Conservation (phyloP, 1,140 invertebrate species). For the Microplitis mediator region DNA sequence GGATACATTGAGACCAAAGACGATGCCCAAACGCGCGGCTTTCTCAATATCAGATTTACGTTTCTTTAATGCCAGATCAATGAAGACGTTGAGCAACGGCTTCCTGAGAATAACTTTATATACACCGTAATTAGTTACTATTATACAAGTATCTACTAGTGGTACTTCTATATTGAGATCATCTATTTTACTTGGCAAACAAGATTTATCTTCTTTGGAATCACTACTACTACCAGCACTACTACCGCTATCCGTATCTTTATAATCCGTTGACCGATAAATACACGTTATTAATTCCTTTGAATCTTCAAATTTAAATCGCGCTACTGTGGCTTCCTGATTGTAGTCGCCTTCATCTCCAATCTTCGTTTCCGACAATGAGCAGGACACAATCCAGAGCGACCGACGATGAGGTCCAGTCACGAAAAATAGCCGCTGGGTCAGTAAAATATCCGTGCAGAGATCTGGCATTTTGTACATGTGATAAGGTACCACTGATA, state of each 20-base stretch:
- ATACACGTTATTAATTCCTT: slow-evolving; percentile 60
- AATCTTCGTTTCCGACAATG: slow-evolving; percentile 66
- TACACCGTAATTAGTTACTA: slow-evolving; percentile 72
- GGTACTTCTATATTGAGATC: slow-evolving; percentile 63
- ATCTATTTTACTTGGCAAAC: slow-evolving; percentile 60
- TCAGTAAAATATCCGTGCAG: slow-evolving; percentile 65
- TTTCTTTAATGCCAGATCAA: slow-evolving; percentile 67
- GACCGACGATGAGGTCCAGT: slow-evolving; percentile 60
- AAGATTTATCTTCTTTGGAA: slow-evolving; percentile 50
- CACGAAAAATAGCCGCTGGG: slow-evolving; percentile 69
- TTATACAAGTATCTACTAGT: slow-evolving; percentile 70
- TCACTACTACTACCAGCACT: not conserved
- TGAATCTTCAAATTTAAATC: slow-evolving; percentile 63
- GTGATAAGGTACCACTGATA: slow-evolving; percentile 70
- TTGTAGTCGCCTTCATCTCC: slow-evolving; percentile 68
- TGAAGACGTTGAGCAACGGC: slow-evolving; percentile 71
- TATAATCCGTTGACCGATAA: slow-evolving; percentile 58
- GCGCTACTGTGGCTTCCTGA: slow-evolving; percentile 60
- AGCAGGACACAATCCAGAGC: slow-evolving; percentile 67
- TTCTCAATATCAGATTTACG: slow-evolving; percentile 61
- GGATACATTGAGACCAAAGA: slow-evolving; percentile 73
- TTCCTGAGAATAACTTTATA: slow-evolving; percentile 72
- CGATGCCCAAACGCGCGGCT: slow-evolving; percentile 63
- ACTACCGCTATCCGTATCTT: slow-evolving; percentile 35
- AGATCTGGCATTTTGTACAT: slow-evolving; percentile 72